These are phyloP conservation scores for Oopsacas minuta DNA, from an alignment of 37 sponge, comb jelly and placozoan genomes.

Conservation along the genomic window DNA sequence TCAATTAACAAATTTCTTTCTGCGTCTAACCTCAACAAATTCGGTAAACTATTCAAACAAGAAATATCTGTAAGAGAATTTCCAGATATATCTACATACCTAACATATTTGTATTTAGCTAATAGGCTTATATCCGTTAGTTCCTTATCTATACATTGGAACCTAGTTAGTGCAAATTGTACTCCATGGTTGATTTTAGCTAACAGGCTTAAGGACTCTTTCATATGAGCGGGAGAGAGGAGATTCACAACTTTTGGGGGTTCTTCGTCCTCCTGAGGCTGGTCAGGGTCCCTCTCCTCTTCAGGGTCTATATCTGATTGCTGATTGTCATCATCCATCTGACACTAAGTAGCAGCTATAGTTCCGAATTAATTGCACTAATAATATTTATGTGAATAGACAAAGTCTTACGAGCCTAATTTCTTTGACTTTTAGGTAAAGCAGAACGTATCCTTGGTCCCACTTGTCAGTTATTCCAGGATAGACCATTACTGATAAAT, in stretches of 20 bases:
- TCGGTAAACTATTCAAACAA: slow-evolving; percentile 39
- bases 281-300: background rate
- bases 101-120: background rate
- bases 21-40: slow-evolving; percentile 69
- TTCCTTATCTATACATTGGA: background rate
- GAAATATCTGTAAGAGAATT: slow-evolving; percentile 64
- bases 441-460: no score
- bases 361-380: background rate
- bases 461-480: no score
- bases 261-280: background rate
- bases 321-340: background rate
- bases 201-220: background rate
- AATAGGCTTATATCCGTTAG: background rate
- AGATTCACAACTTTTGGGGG: background rate
- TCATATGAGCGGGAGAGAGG: background rate
- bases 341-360: background rate
- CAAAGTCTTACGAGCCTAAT: no score
- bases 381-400: no score
- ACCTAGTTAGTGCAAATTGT: background rate
- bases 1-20: slow-evolving; percentile 66
- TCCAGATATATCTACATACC: slow-evolving; percentile 59
- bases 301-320: background rate
- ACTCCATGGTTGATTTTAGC: slow-evolving; percentile 6
- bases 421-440: no score
- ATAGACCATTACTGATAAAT: no score